phyloP scores from a whole-genome alignment of 2,113 vertebrate genomes.

The Axis porcinus region DNA sequence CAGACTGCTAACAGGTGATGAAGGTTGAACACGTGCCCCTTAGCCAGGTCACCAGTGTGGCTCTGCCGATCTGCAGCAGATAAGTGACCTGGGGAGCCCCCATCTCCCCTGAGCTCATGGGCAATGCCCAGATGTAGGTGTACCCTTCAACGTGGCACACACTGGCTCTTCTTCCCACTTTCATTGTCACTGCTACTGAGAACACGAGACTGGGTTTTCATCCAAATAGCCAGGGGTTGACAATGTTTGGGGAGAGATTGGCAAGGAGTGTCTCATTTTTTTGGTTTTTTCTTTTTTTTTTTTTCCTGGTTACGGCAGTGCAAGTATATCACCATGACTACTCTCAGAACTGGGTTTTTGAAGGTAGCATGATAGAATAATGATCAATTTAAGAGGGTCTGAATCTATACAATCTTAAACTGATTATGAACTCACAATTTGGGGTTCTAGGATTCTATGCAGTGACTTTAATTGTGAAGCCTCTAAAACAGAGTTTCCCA shows the following conservation, averaged over 20 bases:
- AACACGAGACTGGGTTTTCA: background rate
- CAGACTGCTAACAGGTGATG: background rate
- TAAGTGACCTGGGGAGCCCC: background rate
- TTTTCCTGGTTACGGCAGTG: background rate
- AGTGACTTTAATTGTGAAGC: background rate
- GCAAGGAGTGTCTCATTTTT: background rate
- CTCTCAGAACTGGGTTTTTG: background rate
- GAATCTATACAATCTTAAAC: background rate
- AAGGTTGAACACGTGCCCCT: background rate
- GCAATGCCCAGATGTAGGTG: accelerated
- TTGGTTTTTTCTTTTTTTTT: background rate
- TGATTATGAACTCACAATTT: background rate
- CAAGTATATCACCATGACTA: too few species aligned
- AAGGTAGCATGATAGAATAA: background rate
- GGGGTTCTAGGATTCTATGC: background rate
- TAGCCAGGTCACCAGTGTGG: background rate
- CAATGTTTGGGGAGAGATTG: background rate
- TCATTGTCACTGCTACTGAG: background rate
- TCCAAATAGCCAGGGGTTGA: background rate
- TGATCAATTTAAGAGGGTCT: background rate
- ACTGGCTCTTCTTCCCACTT: background rate
- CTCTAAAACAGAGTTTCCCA: background rate
- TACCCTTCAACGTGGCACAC: background rate
- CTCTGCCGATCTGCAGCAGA: background rate
- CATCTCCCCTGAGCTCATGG: background rate